Evolutionary conservation across 2,797 vertebrate species (phyloP).

Genomic region (Enteromius fasciolatus): DNA sequence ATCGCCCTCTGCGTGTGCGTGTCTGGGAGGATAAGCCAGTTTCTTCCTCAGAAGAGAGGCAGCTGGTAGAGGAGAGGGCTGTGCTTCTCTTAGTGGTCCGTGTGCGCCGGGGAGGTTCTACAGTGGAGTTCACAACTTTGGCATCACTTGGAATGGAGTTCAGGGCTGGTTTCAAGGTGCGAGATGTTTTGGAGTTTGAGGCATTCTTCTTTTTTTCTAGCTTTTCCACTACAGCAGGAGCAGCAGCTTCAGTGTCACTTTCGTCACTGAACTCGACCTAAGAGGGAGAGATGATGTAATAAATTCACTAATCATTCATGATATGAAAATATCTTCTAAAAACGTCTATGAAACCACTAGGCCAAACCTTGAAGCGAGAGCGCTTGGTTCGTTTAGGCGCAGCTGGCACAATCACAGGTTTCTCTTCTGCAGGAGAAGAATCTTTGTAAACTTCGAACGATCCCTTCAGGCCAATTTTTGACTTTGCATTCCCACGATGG

Average conservation of each 20-base stretch:
- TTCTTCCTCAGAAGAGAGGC: constrained; percentile 70
- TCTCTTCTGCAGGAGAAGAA: constrained; percentile 64
- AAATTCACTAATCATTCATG: background rate
- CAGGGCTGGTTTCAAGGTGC: constrained; percentile 50
- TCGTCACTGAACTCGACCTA: constrained; percentile 90
- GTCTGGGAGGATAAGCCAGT: constrained; percentile 28
- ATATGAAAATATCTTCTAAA: background rate
- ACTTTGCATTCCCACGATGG: constrained; percentile 52
- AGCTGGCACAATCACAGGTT: constrained; percentile 73
- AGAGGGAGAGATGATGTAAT: constrained; percentile 6
- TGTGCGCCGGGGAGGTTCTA: constrained; percentile 57
- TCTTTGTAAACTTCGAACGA: constrained; percentile 88
- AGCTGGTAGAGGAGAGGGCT: background rate
- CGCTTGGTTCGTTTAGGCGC: constrained; percentile 82
- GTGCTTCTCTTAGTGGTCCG: constrained; percentile 64
- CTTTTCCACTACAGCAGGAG: constrained; percentile 57
- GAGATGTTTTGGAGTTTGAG: constrained; percentile 53
- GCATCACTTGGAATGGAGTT: background rate
- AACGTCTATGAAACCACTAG: background rate
- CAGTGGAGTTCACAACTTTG: constrained; percentile 49
- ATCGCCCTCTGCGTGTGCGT: constrained; percentile 66
- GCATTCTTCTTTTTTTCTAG: constrained; percentile 52
- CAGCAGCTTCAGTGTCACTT: constrained; percentile 80
- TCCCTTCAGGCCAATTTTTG: constrained; percentile 60
- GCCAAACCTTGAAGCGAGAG: constrained; percentile 81